Conservation (phyloP, 2,888 invertebrate genomes). For the Papilio gigon region DNA sequence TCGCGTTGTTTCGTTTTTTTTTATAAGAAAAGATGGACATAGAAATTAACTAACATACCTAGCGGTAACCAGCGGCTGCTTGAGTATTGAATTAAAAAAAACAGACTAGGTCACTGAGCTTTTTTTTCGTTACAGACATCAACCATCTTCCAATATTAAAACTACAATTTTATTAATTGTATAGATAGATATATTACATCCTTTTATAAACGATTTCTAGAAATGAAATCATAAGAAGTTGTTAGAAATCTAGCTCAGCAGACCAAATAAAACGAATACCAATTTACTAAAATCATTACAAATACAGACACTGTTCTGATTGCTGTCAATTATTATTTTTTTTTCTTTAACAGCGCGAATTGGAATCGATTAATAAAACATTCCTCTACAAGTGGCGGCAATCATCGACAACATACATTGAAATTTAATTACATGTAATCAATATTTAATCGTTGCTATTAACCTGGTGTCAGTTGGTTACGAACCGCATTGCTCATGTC, state of each 20-base stretch:
- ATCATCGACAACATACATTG: conserved; percentile 31
- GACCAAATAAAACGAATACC: not conserved
- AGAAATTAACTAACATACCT: no score
- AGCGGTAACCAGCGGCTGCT: no score
- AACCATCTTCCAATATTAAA: no score
- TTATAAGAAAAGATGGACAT: no score
- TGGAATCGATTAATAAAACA: conserved; percentile 34
- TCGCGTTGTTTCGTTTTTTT: no score
- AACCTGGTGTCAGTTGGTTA: conserved; percentile 30
- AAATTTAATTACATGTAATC: conserved; percentile 38
- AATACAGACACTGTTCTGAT: not conserved
- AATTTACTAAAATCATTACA: not conserved
- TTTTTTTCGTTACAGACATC: no score
- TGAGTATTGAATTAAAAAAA: no score
- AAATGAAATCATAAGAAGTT: not conserved
- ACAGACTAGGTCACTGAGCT: no score
- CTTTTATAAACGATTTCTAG: not conserved
- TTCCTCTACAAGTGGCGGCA: conserved; percentile 16
- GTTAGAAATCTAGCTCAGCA: not conserved
- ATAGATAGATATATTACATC: not conserved
- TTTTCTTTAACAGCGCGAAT: conserved; percentile 21
- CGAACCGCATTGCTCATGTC: conserved; percentile 16
- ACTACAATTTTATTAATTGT: not conserved
- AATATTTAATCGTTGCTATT: conserved; percentile 38
- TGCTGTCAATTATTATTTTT: conserved; percentile 21